Base-by-base conservation (phyloP, 2,888 invertebrate genomes). In the Eupithecia dodoneata region DNA sequence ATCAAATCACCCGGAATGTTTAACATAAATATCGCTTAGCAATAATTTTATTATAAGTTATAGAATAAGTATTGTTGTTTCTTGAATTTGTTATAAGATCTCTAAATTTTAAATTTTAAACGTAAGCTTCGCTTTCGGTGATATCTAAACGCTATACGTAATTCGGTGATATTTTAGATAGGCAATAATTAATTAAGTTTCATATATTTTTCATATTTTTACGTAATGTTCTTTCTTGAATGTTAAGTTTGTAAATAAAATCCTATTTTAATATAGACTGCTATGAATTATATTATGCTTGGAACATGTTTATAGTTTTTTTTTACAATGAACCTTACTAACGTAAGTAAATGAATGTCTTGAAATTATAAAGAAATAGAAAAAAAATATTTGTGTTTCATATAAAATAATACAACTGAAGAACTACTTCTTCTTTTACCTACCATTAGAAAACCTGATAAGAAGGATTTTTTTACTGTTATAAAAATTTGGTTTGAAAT, bases 91-190 rank as follows among this genome's bases (percentile, higher is more conserved):
- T 92, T 93, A 92, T 92, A 93, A 92, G 93, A 93, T 94, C 93
- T 93, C 93, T 88, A 87, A 89, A 88, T 86, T 88, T 82, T 85
- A 86, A 67, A 89, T 88, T n/a, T n/a, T n/a, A n/a, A n/a, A n/a
- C 90, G 89, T 89, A 92, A 89, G 89, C 87, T 90, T 84, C 85
- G 89, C 88, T 90, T 90, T 86, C 85, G 88, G 92, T 92, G 92
- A 93, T 93, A 93, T 89, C 87, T 91, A 86, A 87, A 91, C 89
- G 89, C 89, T 90, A 94, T 94, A 94, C 94, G 94, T 94, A 94
- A 94, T 92, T 91, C 86, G 92, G 94, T 94, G 94, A 94, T 94
- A 94, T 94, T 92, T 91, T 81, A 86, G 85, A 81, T 84, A 83
- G 81, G 87, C 85, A 88, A 88, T 90, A 88, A 85, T 88, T 83